phyloP scores from a whole-genome alignment of 2,888 invertebrate genomes.

The Flexamia atlantica region DNA sequence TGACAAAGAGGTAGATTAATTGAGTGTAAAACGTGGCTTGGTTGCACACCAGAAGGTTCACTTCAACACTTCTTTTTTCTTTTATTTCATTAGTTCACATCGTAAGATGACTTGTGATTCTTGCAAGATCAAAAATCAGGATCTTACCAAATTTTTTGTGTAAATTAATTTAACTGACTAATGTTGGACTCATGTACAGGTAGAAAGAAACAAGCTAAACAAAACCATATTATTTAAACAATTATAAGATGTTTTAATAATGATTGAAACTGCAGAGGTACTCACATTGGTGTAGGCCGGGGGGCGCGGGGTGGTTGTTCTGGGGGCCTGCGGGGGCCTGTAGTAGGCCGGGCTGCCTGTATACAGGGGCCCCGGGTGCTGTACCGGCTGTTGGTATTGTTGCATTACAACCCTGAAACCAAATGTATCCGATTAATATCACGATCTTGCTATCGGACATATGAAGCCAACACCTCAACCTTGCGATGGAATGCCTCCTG shows the following conservation, averaged over 20 bases:
- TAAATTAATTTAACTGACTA: too few species aligned
- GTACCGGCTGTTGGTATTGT: slow-evolving; percentile 38
- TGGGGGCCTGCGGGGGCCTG: slow-evolving; percentile 33
- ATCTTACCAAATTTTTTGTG: too few species aligned
- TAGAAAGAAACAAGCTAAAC: too few species aligned
- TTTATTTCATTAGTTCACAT: background rate
- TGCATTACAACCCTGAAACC: slow-evolving; percentile 42
- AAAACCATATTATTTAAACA: too few species aligned
- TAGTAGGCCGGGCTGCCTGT: slow-evolving; percentile 51
- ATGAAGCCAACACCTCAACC: too few species aligned
- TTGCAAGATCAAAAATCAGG: too few species aligned
- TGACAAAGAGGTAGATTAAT: slow-evolving; percentile 17
- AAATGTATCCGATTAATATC: too few species aligned
- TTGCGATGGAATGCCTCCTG: too few species aligned
- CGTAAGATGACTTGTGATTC: background rate
- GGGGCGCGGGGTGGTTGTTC: slow-evolving; percentile 51
- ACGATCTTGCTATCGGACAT: too few species aligned
- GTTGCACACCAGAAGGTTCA: background rate
- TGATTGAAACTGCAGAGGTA: background rate
- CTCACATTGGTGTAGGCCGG: slow-evolving; percentile 62
- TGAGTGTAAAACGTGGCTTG: slow-evolving; percentile 3
- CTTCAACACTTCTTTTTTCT: background rate
- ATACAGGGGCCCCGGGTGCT: slow-evolving; percentile 48
- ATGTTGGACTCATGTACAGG: too few species aligned
- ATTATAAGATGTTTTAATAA: too few species aligned